Percentiles rank a stretch among this genome's conserved stretches.
These are phyloP conservation scores for Coelopa frigida DNA, from an alignment of 1,140 invertebrate species.

Conservation along the genomic window DNA sequence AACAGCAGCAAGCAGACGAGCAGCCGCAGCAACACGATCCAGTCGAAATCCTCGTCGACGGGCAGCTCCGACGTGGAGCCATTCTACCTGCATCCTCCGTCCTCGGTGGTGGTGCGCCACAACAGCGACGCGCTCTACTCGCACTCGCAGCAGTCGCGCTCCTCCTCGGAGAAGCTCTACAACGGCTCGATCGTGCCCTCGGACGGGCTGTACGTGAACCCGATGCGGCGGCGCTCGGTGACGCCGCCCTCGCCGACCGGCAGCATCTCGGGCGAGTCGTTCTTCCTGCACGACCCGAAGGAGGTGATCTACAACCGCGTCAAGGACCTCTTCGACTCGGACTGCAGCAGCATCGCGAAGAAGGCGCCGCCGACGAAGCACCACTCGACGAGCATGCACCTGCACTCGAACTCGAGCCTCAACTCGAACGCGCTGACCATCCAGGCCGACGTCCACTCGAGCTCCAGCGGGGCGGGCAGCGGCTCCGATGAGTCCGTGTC, in stretches of 20 bases:
- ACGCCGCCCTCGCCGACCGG: slow-evolving; percentile 36
- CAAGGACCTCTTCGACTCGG: slow-evolving; percentile 65
- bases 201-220: slow-evolving; percentile 73
- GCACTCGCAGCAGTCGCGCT: slow-evolving; percentile 26
- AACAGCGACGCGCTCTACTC: slow-evolving; percentile 34
- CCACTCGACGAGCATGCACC: slow-evolving; percentile 15
- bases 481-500: slow-evolving; percentile 56
- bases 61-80: slow-evolving; percentile 51
- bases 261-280: slow-evolving; percentile 57
- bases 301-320: slow-evolving; percentile 69
- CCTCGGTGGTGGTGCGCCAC: slow-evolving; percentile 23
- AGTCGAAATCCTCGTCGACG: slow-evolving; percentile 42
- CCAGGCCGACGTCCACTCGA: slow-evolving; percentile 60
- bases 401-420: slow-evolving; percentile 14
- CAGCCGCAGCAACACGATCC: slow-evolving; percentile 40
- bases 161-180: slow-evolving; percentile 44
- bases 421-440: slow-evolving; percentile 45
- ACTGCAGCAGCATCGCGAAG: slow-evolving; percentile 39
- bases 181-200: slow-evolving; percentile 52
- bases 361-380: slow-evolving; percentile 5
- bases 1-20: slow-evolving; percentile 41
- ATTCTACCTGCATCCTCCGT: slow-evolving; percentile 66
- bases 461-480: slow-evolving; percentile 52
- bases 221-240: slow-evolving; percentile 53
- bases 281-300: slow-evolving; percentile 74